These are phyloP conservation scores for Cotesia typhae DNA, from an alignment of 1,140 invertebrate genomes.

Conservation along the genomic window DNA sequence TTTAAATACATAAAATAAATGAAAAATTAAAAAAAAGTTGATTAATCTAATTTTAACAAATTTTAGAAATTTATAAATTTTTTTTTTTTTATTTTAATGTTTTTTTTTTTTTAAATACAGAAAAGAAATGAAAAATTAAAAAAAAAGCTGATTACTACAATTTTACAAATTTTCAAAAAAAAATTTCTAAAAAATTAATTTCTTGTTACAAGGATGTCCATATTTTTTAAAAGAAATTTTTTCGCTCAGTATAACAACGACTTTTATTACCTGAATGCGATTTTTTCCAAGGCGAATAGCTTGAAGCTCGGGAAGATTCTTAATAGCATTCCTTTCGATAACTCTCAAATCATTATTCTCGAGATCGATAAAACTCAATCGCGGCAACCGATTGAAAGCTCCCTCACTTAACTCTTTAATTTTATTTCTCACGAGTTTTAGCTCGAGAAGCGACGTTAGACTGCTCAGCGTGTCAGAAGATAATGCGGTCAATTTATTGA, in stretches of 20 bases:
- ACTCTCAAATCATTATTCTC: constrained; percentile 83
- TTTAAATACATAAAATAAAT: not conserved
- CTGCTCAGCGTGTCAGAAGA: constrained; percentile 74
- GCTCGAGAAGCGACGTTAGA: constrained; percentile 72
- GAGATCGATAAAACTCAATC: constrained; percentile 78
- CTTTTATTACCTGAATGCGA: constrained; percentile 70
- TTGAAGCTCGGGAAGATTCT: constrained; percentile 78
- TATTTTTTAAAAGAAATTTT: too few species aligned
- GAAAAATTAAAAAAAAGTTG: not conserved
- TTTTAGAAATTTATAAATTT: too few species aligned
- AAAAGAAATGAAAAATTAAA: not conserved
- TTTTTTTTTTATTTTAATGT: not conserved
- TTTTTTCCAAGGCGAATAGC: constrained; percentile 81
- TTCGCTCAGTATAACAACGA: too few species aligned
- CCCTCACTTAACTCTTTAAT: constrained; percentile 76
- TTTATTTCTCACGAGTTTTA: constrained; percentile 78
- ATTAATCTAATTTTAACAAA: too few species aligned
- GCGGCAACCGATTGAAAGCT: constrained; percentile 76
- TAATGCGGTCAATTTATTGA: constrained; percentile 79
- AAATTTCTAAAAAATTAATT: too few species aligned
- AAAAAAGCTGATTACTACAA: too few species aligned
- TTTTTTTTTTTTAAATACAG: not conserved
- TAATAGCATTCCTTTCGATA: constrained; percentile 80
- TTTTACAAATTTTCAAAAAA: too few species aligned
- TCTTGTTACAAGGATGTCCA: too few species aligned